phyloP scores from a whole-genome alignment of 2,888 invertebrate genomes.

The Pachycephus smyrnensis region DNA sequence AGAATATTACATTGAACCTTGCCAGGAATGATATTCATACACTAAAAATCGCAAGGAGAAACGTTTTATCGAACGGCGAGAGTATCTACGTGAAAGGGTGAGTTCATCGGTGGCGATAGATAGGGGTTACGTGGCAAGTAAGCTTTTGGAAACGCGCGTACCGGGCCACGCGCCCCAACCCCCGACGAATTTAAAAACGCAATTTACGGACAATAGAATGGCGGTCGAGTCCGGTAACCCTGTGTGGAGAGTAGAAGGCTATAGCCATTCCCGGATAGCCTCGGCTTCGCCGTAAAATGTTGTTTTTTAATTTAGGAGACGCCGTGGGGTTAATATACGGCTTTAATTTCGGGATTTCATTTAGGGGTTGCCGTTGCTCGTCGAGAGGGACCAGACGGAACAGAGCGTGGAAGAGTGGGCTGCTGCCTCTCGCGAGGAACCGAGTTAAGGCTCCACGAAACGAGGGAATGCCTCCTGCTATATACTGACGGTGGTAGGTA shows the following conservation, averaged over 20 bases:
- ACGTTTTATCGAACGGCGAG: too few relatives aligned
- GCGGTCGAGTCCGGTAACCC: slow-evolving; percentile 53
- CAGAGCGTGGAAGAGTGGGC: slow-evolving; percentile 26
- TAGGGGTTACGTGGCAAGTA: slow-evolving; percentile 7
- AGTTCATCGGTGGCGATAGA: too few relatives aligned
- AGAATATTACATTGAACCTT: too few relatives aligned
- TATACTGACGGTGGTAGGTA: background rate
- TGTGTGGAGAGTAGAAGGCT: slow-evolving; percentile 31
- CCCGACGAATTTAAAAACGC: slow-evolving; percentile 60
- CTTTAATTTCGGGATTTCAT: slow-evolving; percentile 65
- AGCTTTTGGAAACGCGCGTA: slow-evolving; percentile 43
- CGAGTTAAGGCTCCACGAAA: background rate
- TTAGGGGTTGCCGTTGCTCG: slow-evolving; percentile 37
- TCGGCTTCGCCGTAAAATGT: slow-evolving; percentile 57
- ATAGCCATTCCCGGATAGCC: slow-evolving; percentile 36
- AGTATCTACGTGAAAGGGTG: too few relatives aligned
- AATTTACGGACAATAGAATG: slow-evolving; percentile 61
- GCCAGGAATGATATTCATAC: too few relatives aligned
- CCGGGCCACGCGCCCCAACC: slow-evolving; percentile 47
- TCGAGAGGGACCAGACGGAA: slow-evolving; percentile 15
- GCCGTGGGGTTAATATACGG: slow-evolving; percentile 62
- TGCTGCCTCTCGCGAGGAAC: slow-evolving; percentile 30
- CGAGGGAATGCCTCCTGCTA: background rate
- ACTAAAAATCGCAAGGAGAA: too few relatives aligned
- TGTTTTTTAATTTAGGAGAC: slow-evolving; percentile 65